Base-by-base conservation (phyloP, 2,888 invertebrate genomes). In the Sclerodermus sp. region DNA sequence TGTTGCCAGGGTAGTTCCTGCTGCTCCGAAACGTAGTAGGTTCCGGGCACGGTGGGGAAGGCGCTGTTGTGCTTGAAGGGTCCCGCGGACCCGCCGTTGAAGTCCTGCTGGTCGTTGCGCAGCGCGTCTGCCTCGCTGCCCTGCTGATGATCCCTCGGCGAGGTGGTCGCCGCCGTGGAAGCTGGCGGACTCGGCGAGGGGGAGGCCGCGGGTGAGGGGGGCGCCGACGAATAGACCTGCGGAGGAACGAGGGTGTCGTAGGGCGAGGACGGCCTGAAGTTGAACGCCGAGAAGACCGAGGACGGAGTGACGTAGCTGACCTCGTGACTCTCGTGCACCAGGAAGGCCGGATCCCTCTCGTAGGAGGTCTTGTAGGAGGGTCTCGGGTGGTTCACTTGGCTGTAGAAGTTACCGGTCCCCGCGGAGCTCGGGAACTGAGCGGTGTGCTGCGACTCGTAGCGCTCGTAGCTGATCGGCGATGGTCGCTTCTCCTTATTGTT, bases 261-360 rank as follows among this genome's bases (percentile, higher is more conserved):
- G 0, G 71, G 67, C 9, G 69, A 44, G 1, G 72, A 65, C 0
- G 74, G 74, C n/a, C 73, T 55, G 44, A 68, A 73, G 43, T 73
- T 76, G 45, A 54, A 64, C 1, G 49, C 42, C 8, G 48, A 60
- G 29, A 62, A 68, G 1, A 62, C 51, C 0, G 67, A 60, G 1
- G 72, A 56, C 0, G 74, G 72, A 0, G 74, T 76, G 2, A 64
- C 70, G 49, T 71, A 75, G 14, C 71, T 71, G n/a, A 74, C 55
- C 42, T 76, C 76, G 46, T 76, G 76, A 16, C 74, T 76, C 51
- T 76, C 76, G 58, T 76, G 74, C 0, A 76, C 71, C 13, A 76
- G 49, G 42, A 71, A 76, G 3, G 71, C 60, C 0, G 74, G 76
- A 42, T 76, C 70, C 15, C 74, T 62, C 45, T 75, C 75, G 53